Evolutionary conservation across 2,113 vertebrate species (phyloP).

Genomic region (Salminus brasiliensis): DNA sequence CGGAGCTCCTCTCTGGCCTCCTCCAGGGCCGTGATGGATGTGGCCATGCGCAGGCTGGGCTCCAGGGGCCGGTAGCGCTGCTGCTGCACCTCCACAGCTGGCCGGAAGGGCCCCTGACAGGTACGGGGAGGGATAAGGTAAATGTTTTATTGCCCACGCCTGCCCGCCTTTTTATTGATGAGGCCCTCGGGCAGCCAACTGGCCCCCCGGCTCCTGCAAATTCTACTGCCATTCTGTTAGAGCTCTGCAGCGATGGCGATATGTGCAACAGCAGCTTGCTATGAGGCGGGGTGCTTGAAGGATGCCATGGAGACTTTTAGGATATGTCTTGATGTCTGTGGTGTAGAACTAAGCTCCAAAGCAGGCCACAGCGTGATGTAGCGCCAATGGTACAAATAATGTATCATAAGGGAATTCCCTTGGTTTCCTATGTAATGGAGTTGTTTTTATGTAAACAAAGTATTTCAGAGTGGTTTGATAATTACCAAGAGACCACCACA

Average conservation of each 20-base stretch:
- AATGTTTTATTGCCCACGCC: constrained; percentile 50
- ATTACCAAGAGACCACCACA: too few relatives aligned
- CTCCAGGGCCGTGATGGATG: constrained; percentile 73
- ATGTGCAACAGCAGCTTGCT: background rate
- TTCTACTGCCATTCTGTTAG: background rate
- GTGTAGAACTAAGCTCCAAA: background rate
- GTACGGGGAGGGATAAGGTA: constrained; percentile 48
- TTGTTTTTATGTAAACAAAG: too few relatives aligned
- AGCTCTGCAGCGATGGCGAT: background rate
- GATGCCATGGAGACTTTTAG: background rate
- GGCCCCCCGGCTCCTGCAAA: constrained; percentile 7
- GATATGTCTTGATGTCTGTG: background rate
- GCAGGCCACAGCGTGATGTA: background rate
- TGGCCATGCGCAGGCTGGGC: constrained; percentile 76
- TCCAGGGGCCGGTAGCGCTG: constrained; percentile 84
- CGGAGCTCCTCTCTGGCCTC: constrained; percentile 72
- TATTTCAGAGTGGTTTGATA: too few relatives aligned
- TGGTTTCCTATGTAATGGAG: too few relatives aligned
- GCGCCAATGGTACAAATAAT: too few relatives aligned
- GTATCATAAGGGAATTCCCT: too few relatives aligned
- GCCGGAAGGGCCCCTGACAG: constrained; percentile 82
- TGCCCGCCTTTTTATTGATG: constrained; percentile 46
- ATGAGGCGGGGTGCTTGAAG: background rate
- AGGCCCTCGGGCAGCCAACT: constrained; percentile 38
- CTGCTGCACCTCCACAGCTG: constrained; percentile 74